phyloP scores from a whole-genome alignment of 2,113 vertebrate genomes.

The Pteronura brasiliensis region DNA sequence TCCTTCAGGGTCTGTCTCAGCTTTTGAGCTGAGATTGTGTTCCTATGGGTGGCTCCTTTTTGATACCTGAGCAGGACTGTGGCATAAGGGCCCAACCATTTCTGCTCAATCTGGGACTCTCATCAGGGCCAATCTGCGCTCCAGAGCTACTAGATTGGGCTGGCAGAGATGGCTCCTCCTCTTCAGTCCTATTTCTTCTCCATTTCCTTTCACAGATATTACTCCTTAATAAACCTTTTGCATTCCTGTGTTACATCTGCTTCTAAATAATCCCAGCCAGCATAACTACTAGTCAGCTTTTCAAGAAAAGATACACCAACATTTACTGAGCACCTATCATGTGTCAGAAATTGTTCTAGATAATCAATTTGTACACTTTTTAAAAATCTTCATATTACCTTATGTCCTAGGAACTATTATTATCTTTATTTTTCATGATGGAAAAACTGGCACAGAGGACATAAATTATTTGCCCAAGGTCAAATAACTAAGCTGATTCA shows the following conservation, averaged over 20 bases:
- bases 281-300: not conserved
- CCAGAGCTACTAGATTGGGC: not conserved
- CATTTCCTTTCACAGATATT: not conserved
- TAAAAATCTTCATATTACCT: not conserved
- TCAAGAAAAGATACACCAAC: not conserved
- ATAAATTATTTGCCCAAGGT: not conserved
- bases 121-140: not conserved
- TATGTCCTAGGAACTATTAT: not conserved
- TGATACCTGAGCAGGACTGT: not conserved
- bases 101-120: not conserved
- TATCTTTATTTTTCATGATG: not conserved
- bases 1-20: not conserved
- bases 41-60: not conserved
- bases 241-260: not conserved
- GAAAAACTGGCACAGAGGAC: not conserved
- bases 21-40: not conserved
- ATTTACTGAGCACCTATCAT: not conserved
- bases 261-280: not conserved
- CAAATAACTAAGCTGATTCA: not conserved
- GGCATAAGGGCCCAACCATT: not conserved
- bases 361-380: not conserved
- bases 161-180: not conserved
- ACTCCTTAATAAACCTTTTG: not conserved
- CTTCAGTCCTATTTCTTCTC: not conserved
- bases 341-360: not conserved